These are phyloP conservation scores for Apis florea DNA, from an alignment of 1,140 invertebrate genomes.

Conservation along the genomic window DNA sequence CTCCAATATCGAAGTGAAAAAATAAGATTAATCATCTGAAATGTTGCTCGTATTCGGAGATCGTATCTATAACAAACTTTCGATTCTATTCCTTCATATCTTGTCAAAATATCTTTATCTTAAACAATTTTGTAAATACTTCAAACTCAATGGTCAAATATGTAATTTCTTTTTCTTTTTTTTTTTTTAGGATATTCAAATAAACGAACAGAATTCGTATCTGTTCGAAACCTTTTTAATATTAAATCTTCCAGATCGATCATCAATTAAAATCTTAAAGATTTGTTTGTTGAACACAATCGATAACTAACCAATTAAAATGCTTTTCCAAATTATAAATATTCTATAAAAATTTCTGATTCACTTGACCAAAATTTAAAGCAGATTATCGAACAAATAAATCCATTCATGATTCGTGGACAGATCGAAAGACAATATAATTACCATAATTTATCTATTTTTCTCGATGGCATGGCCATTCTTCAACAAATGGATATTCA, in stretches of 20 bases:
- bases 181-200: not conserved
- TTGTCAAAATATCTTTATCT: not conserved
- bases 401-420: not conserved
- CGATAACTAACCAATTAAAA: not conserved
- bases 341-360: too few species aligned
- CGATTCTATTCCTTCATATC: not conserved
- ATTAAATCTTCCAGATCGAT: not conserved
- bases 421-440: not conserved
- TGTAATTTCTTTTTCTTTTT: not conserved
- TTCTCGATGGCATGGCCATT: not conserved
- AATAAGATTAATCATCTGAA: not conserved
- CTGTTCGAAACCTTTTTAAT: not conserved
- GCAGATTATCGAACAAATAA: not conserved
- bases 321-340: not conserved
- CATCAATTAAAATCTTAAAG: not conserved
- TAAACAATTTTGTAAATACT: not conserved
- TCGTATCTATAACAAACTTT: not conserved
- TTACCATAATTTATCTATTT: slow-evolving; percentile 13
- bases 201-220: not conserved
- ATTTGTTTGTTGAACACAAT: not conserved
- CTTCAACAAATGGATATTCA: not conserved
- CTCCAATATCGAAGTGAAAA: not conserved
- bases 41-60: too few species aligned
- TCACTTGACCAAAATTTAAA: not conserved
- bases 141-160: not conserved